Evolutionary conservation across 2,113 vertebrate species (phyloP), one percentile per base, ranked within the genome.

Genomic region (Conger conger): DNA sequence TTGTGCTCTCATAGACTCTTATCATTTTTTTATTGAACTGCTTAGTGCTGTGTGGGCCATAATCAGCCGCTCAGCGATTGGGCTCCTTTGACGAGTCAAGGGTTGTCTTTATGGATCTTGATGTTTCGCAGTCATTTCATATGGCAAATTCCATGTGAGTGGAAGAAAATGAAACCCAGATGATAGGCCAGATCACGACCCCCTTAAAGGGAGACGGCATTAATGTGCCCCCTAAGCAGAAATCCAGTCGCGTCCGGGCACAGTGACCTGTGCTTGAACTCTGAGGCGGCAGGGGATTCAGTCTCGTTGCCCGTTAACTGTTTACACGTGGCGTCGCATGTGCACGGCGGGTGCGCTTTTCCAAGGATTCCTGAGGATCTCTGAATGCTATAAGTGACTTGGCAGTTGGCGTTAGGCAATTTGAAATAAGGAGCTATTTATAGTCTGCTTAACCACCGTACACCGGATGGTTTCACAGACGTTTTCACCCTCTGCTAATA

Each of bases 361-460:
- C 23, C 18, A n/a, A n/a, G n/a, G n/a, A n/a, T n/a, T n/a, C 60
- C 3, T 50, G 45, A 27, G 37, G 60, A 85, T 68, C 63, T 82
- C n/a, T 63, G 30, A 54, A 79, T 54, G 81, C 42, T 84, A 40
- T 80, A 79, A 84, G 80, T 53, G 27, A 73, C 35, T 76, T 50
- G 76, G 80, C n/a, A 76, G 73, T 85, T 57, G 50, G n/a, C 83
- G 53, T 23, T 18, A 40, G 79, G 76, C 53, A 54, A 35, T 78
- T 27, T 60, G 33, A 6, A 37, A 53, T 76, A 68, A 85, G 50
- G 76, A 82, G 76, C 35, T 80, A 76, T 80, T 87, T 78, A 68
- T 86, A 63, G 73, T 84, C 20, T 40, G 53, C 68, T 53, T 82
- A 80, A 73, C 68, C 18, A 37, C 1, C 20, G 30, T 11, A 18